Evolutionary conservation across 2,797 vertebrate genomes (phyloP).

Genomic region (Periophthalmus magnuspinnatus): DNA sequence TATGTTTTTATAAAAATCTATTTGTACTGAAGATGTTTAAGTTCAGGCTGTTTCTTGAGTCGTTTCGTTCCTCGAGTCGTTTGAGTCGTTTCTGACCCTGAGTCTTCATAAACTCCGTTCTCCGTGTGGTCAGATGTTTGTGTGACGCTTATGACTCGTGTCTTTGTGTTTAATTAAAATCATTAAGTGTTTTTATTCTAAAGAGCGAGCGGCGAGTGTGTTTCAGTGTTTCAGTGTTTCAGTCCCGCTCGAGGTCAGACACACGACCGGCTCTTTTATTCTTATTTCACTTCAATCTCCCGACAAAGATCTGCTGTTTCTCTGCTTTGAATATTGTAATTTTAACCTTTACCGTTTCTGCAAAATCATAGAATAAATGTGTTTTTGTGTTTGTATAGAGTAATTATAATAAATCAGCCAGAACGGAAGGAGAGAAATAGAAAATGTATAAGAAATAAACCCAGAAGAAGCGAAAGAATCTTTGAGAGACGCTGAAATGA

Average conservation of each 20-base stretch:
- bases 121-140: no score
- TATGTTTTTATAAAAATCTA: no score
- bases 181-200: no score
- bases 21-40: no score
- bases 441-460: not conserved
- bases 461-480: not conserved
- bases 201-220: conserved; percentile 10
- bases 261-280: conserved; percentile 17
- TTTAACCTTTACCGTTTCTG: not conserved
- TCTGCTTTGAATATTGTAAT: conserved; percentile 1
- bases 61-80: no score
- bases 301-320: conserved; percentile 10
- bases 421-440: not conserved
- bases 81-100: no score
- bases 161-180: no score
- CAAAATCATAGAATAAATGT: not conserved
- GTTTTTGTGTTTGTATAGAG: not conserved
- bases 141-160: no score
- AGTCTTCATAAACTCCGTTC: no score
- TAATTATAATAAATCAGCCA: not conserved
- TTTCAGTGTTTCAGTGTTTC: no score
- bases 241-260: not conserved
- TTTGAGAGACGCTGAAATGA: not conserved
- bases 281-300: conserved; percentile 35
- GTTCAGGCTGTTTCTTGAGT: no score